These are phyloP conservation scores for Eurosta solidaginis DNA, from an alignment of 1,140 invertebrate genomes.

Conservation along the genomic window DNA sequence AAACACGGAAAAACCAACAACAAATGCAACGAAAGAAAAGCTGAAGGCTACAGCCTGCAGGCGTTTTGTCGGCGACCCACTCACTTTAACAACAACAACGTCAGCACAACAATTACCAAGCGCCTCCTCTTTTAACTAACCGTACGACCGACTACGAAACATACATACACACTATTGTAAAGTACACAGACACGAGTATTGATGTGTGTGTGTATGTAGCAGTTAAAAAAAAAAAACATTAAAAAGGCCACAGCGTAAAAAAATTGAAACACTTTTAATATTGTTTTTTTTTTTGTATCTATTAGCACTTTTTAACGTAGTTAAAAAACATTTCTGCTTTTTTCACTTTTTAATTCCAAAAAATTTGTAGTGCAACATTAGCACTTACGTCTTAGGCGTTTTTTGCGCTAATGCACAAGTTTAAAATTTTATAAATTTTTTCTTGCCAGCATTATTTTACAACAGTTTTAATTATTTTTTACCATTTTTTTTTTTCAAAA, in stretches of 20 bases:
- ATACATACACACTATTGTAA: not conserved
- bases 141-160: not conserved
- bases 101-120: not conserved
- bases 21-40: not conserved
- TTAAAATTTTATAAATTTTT: not conserved
- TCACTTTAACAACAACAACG: not conserved
- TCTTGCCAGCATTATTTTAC: not conserved
- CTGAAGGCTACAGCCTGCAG: conserved; percentile 25
- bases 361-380: too few relatives aligned
- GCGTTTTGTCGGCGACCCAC: conserved; percentile 16
- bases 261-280: not conserved
- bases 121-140: not conserved
- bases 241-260: not conserved
- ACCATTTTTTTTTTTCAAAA: not conserved
- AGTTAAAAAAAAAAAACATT: too few relatives aligned
- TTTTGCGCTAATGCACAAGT: too few relatives aligned
- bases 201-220: not conserved
- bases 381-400: too few relatives aligned
- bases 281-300: not conserved
- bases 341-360: not conserved
- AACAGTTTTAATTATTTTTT: not conserved
- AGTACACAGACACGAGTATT: not conserved
- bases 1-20: not conserved
- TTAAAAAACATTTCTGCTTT: not conserved
- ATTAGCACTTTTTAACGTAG: not conserved